Evolutionary conservation across 2,113 vertebrate genomes (phyloP), one percentile per base, ranked within the genome.

Genomic region (Dolichotis patagonum): DNA sequence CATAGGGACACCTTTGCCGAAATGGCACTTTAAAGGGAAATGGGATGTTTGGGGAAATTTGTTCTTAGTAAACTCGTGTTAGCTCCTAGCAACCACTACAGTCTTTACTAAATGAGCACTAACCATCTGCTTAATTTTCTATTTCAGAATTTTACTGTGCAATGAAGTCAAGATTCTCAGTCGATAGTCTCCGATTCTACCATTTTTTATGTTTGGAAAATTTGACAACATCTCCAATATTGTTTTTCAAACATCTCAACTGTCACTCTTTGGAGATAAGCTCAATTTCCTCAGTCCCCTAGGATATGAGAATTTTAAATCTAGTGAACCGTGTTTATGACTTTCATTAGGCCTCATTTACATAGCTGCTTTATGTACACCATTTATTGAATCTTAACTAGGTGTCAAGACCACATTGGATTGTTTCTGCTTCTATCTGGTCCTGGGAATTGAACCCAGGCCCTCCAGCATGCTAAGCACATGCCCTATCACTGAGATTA

Each of bases 61-160:
- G 35, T 85, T 88, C 95, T 92, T 86, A 65, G 92, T 43, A 88
- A 97, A 87, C 52, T 86, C 63, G n/a, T 28, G 20, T 85, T 88
- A 88, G 88, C 63, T 88, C 77, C 95, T 96, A 94, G 92, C 88
- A 95, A 97, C 93, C 75, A 96, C 81, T 92, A 82, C 28, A 54
- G 87, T 92, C 95, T 96, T 96, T 94, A 91, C 90, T 97, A 96
- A 96, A 82, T 43, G 52, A 77, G 96, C 82, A 96, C 90, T 92
- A 97, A 80, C 88, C 94, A 91, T 91, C 91, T 96, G 95, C 80
- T 85, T 81, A 56, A 92, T 91, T 54, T 78, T 90, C 58, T 84
- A 28, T 95, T 91, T 83, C 83, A 95, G 92, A 96, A 95, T 46
- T 87, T 80, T 60, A 49, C 71, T 60, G 19, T n/a, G 62, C 67